phyloP scores from a whole-genome alignment of 2,888 invertebrate species.

The Lepidocyrtinus sp. region DNA sequence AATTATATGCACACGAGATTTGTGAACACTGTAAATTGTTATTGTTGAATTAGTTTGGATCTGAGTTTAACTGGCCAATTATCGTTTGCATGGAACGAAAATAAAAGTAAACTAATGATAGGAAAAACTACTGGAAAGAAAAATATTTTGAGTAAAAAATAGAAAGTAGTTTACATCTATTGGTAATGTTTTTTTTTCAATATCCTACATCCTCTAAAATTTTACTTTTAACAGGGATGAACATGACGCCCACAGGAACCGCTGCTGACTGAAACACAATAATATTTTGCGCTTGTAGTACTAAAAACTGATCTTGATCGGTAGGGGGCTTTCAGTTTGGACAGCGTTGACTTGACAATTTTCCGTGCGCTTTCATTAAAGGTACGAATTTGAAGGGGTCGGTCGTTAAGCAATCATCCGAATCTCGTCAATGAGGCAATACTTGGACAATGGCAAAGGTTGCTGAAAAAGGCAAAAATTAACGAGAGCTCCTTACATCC shows the following conservation, averaged over 20 bases:
- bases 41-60: too few species aligned
- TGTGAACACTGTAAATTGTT: too few species aligned
- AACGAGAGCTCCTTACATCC: slow-evolving; percentile 56
- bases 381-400: slow-evolving; percentile 57
- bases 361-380: slow-evolving; percentile 60
- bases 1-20: too few species aligned
- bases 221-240: background rate
- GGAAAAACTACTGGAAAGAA: too few species aligned
- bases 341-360: slow-evolving; percentile 49
- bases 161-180: too few species aligned
- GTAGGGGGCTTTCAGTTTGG: slow-evolving; percentile 35
- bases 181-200: background rate
- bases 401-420: slow-evolving; percentile 61
- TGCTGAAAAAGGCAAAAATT: slow-evolving; percentile 64
- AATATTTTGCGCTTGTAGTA: background rate
- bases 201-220: background rate
- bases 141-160: too few species aligned
- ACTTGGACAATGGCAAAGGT: slow-evolving; percentile 63
- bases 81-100: too few species aligned
- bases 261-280: background rate
- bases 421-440: slow-evolving; percentile 67
- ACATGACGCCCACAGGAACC: slow-evolving; percentile 15
- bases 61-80: too few species aligned
- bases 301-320: slow-evolving; percentile 22
- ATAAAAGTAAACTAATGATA: too few species aligned